phyloP scores from a whole-genome alignment of 2,797 vertebrate genomes.

The Gymnoscopelus braueri region DNA sequence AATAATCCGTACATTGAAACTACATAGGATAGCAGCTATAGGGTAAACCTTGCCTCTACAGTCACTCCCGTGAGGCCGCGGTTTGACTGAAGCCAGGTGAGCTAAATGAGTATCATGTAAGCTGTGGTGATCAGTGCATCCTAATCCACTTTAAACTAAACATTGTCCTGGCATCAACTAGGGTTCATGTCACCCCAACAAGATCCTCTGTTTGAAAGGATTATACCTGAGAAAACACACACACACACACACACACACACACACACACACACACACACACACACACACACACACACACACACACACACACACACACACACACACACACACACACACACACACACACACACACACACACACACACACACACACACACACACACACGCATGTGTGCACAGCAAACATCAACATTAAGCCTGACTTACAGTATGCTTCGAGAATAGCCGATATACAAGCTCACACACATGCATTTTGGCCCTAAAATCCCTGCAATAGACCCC shows the following conservation, averaged over 20 bases:
- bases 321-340: constrained; percentile 20
- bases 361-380: constrained; percentile 11
- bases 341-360: constrained; percentile 38
- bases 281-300: not conserved
- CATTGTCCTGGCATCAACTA: constrained; percentile 14
- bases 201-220: constrained; percentile 6
- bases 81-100: constrained; percentile 1
- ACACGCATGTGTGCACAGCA: not conserved
- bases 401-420: no score
- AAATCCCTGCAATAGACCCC: no score
- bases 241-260: constrained; percentile 3
- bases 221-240: not conserved
- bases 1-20: no score
- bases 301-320: constrained; percentile 7
- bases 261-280: constrained; percentile 1
- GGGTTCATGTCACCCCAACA: constrained; percentile 8
- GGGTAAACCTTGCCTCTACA: not conserved
- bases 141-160: constrained; percentile 52
- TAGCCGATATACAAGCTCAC: no score
- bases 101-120: constrained; percentile 22
- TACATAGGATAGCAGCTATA: no score
- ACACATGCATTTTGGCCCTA: no score
- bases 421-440: no score
- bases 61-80: constrained; percentile 22
- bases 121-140: constrained; percentile 18